phyloP scores from a whole-genome alignment of 2,113 vertebrate species.

The Oryzias javanicus region DNA sequence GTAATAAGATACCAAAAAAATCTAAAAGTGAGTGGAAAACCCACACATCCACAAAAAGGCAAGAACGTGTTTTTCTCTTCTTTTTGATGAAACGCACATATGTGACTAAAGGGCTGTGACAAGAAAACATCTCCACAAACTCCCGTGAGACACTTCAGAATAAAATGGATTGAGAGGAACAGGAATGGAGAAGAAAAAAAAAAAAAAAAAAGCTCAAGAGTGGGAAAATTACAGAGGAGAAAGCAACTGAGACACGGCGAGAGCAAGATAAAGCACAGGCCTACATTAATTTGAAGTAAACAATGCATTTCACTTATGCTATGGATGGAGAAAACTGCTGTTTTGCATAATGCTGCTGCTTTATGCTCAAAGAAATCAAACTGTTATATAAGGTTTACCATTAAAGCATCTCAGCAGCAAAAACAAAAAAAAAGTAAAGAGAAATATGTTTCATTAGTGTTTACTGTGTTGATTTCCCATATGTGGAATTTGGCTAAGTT shows the following conservation, averaged over 20 bases:
- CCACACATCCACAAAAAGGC: too few relatives aligned
- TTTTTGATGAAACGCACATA: conserved; percentile 9
- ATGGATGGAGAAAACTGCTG: conserved; percentile 1
- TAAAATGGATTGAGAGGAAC: neutral
- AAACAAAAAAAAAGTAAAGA: conserved; percentile 4
- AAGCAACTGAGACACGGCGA: neutral
- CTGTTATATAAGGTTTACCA: conserved; percentile 1
- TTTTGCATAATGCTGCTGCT: conserved; percentile 32
- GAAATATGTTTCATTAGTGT: conserved; percentile 4
- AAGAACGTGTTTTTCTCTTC: neutral
- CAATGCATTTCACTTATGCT: conserved; percentile 1
- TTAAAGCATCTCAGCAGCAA: conserved; percentile 3
- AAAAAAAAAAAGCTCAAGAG: neutral
- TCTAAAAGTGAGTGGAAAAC: too few relatives aligned
- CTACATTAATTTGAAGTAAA: neutral
- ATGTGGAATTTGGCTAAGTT: neutral
- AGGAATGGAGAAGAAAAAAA: neutral
- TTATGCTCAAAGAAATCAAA: conserved; percentile 13
- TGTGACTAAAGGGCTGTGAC: conserved; percentile 22
- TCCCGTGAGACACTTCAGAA: neutral
- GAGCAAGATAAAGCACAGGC: neutral
- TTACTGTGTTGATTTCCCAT: neutral
- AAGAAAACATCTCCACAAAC: conserved; percentile 5
- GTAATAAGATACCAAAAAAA: too few relatives aligned
- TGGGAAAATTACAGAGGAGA: neutral